These are phyloP conservation scores for Melitaea cinxia DNA, from an alignment of 1,140 invertebrate species.

Conservation along the genomic window DNA sequence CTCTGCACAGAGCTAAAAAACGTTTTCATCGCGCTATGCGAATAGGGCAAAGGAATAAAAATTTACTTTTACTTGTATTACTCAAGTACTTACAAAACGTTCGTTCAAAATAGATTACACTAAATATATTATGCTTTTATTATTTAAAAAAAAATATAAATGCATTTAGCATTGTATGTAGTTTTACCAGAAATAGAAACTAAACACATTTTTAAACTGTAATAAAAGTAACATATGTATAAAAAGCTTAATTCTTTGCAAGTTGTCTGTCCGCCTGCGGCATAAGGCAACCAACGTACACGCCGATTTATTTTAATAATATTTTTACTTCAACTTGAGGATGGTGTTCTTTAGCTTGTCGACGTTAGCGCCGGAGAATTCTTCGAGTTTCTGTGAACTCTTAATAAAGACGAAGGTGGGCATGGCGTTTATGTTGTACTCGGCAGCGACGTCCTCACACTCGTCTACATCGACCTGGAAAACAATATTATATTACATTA, in stretches of 20 bases:
- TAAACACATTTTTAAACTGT: slow-evolving; percentile 7
- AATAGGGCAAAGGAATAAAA: not conserved
- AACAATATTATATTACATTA: slow-evolving; percentile 2
- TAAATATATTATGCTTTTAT: not conserved
- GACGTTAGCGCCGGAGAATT: slow-evolving; percentile 91
- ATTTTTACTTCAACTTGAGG: slow-evolving; percentile 80
- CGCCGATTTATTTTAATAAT: not conserved
- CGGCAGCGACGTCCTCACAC: slow-evolving; percentile 89
- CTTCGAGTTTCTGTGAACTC: slow-evolving; percentile 85
- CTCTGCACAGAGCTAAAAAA: not conserved
- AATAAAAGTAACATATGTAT: slow-evolving; percentile 5
- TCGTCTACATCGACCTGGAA: slow-evolving; percentile 96
- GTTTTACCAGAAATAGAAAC: not conserved
- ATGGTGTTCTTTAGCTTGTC: slow-evolving; percentile 87
- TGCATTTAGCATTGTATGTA: not conserved
- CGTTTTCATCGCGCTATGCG: not conserved
- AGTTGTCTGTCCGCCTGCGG: slow-evolving; percentile 7
- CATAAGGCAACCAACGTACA: slow-evolving; percentile 45
- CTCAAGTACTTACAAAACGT: no score
- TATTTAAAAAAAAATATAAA: not conserved
- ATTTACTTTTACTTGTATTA: not conserved
- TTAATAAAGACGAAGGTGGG: slow-evolving; percentile 97
- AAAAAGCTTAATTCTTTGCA: not conserved
- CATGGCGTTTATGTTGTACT: slow-evolving; percentile 94
- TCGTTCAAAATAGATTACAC: no score